Conservation (phyloP, 2,888 invertebrate genomes). For the Clunio marinus region DNA sequence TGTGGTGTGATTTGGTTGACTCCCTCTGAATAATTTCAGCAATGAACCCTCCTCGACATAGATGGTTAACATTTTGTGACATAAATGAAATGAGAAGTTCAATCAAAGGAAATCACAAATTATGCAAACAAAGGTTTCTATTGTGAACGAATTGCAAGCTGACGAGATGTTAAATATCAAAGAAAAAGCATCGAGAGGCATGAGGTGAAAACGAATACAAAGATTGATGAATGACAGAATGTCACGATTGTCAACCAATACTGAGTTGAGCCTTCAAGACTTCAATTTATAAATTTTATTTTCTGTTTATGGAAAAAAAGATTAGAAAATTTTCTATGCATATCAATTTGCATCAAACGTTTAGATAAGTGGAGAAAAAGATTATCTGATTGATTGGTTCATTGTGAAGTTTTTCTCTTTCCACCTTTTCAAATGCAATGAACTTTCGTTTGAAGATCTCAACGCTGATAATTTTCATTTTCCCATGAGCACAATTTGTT, state of each 20-base stretch:
- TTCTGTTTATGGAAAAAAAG: too few species aligned
- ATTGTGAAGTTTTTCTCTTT: neutral
- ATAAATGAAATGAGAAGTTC: neutral
- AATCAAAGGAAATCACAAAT: constrained; percentile 14
- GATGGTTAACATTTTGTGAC: neutral
- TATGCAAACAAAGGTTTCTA: constrained; percentile 2
- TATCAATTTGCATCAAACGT: neutral
- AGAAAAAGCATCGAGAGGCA: neutral
- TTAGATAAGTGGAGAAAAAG: neutral
- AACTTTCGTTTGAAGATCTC: constrained; percentile 1
- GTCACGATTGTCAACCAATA: constrained; percentile 16
- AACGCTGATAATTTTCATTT: constrained; percentile 4
- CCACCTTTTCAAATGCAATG: neutral
- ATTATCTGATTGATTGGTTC: neutral
- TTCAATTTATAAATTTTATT: neutral
- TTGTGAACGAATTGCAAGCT: constrained; percentile 10
- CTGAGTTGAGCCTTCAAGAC: neutral
- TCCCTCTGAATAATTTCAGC: neutral
- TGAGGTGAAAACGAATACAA: neutral
- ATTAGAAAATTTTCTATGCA: neutral
- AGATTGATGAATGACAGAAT: constrained; percentile 22
- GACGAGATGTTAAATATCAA: too few species aligned
- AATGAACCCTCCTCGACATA: neutral
- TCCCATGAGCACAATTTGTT: neutral
- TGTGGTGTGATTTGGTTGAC: constrained; percentile 4